Base-by-base conservation (phyloP, 1,140 invertebrate genomes). In the Xylocopa sonorina region DNA sequence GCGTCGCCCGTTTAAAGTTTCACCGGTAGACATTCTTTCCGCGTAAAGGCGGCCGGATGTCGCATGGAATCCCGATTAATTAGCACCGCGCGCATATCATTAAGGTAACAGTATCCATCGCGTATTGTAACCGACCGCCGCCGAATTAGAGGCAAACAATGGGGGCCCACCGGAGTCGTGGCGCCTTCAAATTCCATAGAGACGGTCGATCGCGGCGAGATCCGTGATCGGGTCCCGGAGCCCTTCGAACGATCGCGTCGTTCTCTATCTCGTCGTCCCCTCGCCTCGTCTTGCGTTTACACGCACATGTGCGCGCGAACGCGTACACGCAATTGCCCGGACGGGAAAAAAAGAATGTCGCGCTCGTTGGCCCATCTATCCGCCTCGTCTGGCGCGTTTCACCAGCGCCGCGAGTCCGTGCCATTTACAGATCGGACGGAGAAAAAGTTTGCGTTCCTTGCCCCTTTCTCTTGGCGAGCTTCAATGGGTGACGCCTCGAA, bases 131-230 rank as follows among this genome's bases (percentile, higher is more conserved):
- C 50, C 14, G 57, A 48, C 67, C 72, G 82, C 5, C 62, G 68
- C 69, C 62, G 32, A 67, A 75, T 75, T 67, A 32, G 58, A 78
- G 38, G 57, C 46, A 50, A 60, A 78, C 77, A 78, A 73, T 73
- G 57, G 67, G 27, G 67, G 27, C 18, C 27, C 10, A 14, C 3
- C n/a, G 16, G 2, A 27, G 43, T 27, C 51, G 55, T 29, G 69
- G 51, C 64, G 24, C 21, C 77, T 83, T 77, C 76, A 85, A 83
- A 81, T 29, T 80, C 73, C 46, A 63, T 43, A 48, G 76, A 73
- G 43, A 87, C 58, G 87, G 87, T 84, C 88, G 85, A 88, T 87
- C 80, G 57, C 84, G 84, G 86, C 81, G 84, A 87, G 79, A n/a
- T n/a, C n/a, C n/a, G n/a, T n/a, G n/a, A n/a, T n/a, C n/a, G n/a